These are phyloP conservation scores for Watsonalla binaria DNA, from an alignment of 2,888 invertebrate species.

Conservation along the genomic window DNA sequence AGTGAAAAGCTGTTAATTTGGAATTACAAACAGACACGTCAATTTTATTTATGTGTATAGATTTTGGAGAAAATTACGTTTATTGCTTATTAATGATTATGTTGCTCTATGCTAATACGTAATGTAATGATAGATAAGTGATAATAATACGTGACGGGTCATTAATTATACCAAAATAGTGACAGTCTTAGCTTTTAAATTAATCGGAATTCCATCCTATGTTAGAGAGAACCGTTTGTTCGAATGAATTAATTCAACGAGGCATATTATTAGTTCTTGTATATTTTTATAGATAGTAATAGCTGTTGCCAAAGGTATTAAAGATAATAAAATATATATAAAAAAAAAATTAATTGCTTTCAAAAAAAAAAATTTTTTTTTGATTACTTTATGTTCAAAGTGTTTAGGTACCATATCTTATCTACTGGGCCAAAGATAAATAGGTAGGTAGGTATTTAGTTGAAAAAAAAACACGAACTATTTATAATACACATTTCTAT, in stretches of 20 bases:
- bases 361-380: too few relatives aligned
- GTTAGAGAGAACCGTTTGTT: background rate
- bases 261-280: background rate
- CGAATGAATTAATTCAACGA: background rate
- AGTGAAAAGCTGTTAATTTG: too few relatives aligned
- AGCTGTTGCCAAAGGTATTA: too few relatives aligned
- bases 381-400: too few relatives aligned
- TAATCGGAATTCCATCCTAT: background rate
- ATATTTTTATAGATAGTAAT: background rate
- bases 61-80: constrained; percentile 36
- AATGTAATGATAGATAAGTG: constrained; percentile 31
- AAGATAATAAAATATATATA: too few relatives aligned
- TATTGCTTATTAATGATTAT: constrained; percentile 27
- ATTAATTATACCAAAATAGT: constrained; percentile 25
- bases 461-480: too few relatives aligned
- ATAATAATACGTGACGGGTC: constrained; percentile 20
- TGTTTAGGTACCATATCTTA: too few relatives aligned
- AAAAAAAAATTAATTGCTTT: too few relatives aligned
- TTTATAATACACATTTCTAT: background rate
- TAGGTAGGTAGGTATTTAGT: too few relatives aligned
- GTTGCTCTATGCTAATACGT: constrained; percentile 30
- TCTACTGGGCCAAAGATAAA: too few relatives aligned
- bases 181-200: background rate
- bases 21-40: too few relatives aligned
- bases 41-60: too few relatives aligned